Base-by-base conservation (phyloP, 2,797 vertebrate species). In the Molossus alvarezi region DNA sequence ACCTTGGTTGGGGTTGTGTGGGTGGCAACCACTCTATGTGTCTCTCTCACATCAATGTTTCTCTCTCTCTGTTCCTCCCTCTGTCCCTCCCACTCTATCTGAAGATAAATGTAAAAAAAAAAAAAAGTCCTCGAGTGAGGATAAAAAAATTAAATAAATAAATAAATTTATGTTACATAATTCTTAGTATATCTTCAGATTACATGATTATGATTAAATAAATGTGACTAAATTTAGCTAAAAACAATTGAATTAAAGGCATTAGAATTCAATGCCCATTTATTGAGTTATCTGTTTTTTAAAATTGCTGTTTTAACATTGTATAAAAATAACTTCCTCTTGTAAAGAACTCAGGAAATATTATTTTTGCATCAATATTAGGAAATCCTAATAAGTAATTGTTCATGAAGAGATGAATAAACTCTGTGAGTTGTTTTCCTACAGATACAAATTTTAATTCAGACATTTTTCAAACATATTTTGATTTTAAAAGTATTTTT, bases 401-500 rank as follows among this genome's bases (percentile, higher is more conserved):
- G 33, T 4, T 86, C 17, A 27, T 53, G 58, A 79, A 20, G 3
- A 37, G 33, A 75, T 11, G 37, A 41, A 76, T 25, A 85, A 92
- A 8, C 27, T 84, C 6, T 60, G 8, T 33, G 57, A 82, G 14
- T 45, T 87, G 11, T 7, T 94, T 2, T 23, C 25, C 2, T 67
- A 21, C 10, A 73, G 84, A 91, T 73, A 71, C 1, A 83, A 65
- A 67, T 72, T 12, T 77, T 93, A 57, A 41, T 83, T 87, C 15
- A 20, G 53, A 41, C 51, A 23, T 81, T 86, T 92, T 23, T 15
- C 6, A 73, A 58, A 23, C 15, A 48, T 75, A 33, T 17, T 57
- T 82, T 84, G n/a, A 71, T 60, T 75, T 95, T 69, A 73, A 84
- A 77, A 33, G 3, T 67, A 20, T n/a, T 62, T 87, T 72, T 41